Percentiles rank a stretch among this genome's conserved stretches.
phyloP scores from a whole-genome alignment of 2,888 invertebrate species.

The Iphiclides podalirius region DNA sequence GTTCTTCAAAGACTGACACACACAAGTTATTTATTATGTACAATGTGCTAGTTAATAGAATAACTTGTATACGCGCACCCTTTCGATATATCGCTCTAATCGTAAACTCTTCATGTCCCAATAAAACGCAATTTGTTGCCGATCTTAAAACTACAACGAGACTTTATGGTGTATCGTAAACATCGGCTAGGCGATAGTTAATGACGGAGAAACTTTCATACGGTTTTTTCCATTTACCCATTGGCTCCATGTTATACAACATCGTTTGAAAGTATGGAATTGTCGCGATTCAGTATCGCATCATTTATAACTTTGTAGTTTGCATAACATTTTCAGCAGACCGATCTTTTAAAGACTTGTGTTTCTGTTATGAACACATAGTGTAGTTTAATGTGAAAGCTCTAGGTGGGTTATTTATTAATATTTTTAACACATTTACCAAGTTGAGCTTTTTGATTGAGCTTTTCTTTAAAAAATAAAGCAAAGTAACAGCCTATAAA shows the following conservation, averaged over 20 bases:
- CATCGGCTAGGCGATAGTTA: conserved; percentile 50
- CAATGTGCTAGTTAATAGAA: no score
- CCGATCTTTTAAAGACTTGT: no score
- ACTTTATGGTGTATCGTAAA: conserved; percentile 59
- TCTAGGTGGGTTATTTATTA: no score
- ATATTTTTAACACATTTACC: no score
- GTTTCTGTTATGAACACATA: no score
- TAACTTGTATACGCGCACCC: conserved; percentile 28
- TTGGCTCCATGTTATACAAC: conserved; percentile 44
- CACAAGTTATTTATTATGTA: no score
- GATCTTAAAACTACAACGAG: conserved; percentile 64
- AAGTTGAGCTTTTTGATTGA: no score
- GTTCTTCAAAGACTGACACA: no score
- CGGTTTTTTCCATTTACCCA: conserved; percentile 46
- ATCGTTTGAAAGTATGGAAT: background rate
- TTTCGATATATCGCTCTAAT: conserved; percentile 44
- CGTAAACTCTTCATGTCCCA: conserved; percentile 60
- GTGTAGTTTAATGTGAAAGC: no score
- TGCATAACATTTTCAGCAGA: no score
- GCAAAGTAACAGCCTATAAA: no score
- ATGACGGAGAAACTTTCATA: conserved; percentile 55
- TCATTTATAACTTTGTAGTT: background rate
- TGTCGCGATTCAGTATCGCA: background rate
- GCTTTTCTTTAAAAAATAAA: no score
- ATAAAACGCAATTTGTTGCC: conserved; percentile 69